Percentiles rank a stretch among this genome's conserved stretches.
Evolutionary conservation across 2,113 vertebrate species (phyloP).

Genomic region (Siniperca chuatsi): DNA sequence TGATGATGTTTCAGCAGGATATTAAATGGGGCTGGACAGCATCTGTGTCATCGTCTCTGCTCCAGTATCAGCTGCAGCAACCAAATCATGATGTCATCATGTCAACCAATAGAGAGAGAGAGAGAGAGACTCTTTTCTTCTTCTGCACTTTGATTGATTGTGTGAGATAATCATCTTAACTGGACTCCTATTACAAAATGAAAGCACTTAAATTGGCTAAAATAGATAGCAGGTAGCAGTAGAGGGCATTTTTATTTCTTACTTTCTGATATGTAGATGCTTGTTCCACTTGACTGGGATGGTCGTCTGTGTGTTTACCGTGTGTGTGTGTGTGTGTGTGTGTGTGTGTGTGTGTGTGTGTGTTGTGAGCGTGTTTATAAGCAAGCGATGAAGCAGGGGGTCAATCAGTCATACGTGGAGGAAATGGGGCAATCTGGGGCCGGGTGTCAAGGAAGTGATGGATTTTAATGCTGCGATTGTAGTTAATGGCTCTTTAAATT

Average conservation of each 20-base stretch:
- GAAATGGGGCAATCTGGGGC: conserved; percentile 82
- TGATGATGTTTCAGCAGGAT: conserved; percentile 53
- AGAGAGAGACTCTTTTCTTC: conserved; percentile 28
- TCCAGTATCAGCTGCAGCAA: conserved; percentile 58
- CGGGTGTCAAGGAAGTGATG: conserved; percentile 83
- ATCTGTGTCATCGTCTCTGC: conserved; percentile 66
- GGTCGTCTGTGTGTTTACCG: background rate
- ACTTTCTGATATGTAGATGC: background rate
- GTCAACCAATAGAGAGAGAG: conserved; percentile 52
- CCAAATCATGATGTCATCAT: conserved; percentile 71
- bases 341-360: conserved; percentile 48
- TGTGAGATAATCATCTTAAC: conserved; percentile 36
- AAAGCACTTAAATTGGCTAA: conserved; percentile 28
- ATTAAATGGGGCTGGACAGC: conserved; percentile 67
- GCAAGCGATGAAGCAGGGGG: conserved; percentile 68
- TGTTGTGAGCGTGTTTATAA: conserved; percentile 55
- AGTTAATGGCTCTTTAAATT: conserved; percentile 88
- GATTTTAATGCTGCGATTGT: conserved; percentile 85
- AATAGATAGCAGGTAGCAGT: background rate
- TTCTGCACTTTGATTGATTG: conserved; percentile 56
- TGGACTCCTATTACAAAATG: conserved; percentile 34
- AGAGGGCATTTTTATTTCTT: background rate
- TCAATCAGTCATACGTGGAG: conserved; percentile 82
- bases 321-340: conserved; percentile 63
- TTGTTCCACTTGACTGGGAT: background rate